Evolutionary conservation across 2,113 vertebrate genomes (phyloP), one percentile per base, ranked within the genome.

Genomic region (Strix uralensis): DNA sequence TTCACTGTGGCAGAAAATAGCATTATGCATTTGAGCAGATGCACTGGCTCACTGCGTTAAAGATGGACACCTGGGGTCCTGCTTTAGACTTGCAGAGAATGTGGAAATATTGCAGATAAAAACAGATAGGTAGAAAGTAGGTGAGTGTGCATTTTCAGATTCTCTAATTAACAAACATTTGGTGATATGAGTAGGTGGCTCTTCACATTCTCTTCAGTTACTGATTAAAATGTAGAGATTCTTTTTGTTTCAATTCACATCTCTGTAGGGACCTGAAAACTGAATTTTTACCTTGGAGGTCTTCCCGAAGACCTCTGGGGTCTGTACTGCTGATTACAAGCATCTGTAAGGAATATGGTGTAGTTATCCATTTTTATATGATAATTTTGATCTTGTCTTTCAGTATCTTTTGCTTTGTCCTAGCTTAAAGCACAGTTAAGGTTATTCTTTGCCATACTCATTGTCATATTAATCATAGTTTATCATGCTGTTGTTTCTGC

Each of bases 1-100:
- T 63, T 78, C 70, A 36, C 20, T 92, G 77, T 95, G 77, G 91
- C 77, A 91, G 93, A 94, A 94, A 95, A 96, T 57, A 88, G 29
- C 63, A 78, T 95, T 91, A 52, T 61, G 44, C 73, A 61, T 94
- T 86, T 96, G 46, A 94, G 66, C 55, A 95, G 62, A 82, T 91
- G 58, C 38, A 69, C 40, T 87, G 66, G 16, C 81, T 90, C 62
- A 65, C 30, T 80, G 36, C 6, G 0, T 93, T 94, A 69, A 73
- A 80, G 62, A 61, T 79, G 57, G 89, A 86, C 83, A 96, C 65
- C 83, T 92, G 83, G 57, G 77, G 61, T 92, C 73, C 88, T 80
- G 21, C 52, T n/a, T 82, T 93, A 79, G 46, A 80, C 18, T 88
- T 93, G 36, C 11, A 65, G 36, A 81, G 52, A 94, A 61, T 65